Evolutionary conservation across 2,113 vertebrate species (phyloP).

Genomic region (Aldabrachelys gigantea): DNA sequence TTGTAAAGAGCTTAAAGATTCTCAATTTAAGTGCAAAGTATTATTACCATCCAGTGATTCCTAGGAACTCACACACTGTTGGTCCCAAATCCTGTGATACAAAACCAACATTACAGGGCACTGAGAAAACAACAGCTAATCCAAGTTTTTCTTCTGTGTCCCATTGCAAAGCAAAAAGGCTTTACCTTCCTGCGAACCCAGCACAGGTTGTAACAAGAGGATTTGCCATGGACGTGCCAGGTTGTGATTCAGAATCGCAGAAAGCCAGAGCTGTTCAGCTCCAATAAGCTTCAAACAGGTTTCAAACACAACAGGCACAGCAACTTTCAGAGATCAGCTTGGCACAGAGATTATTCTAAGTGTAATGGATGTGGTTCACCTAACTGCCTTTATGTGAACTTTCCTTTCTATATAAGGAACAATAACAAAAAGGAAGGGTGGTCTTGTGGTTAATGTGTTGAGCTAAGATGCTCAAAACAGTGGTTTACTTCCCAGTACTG

Average conservation of each 20-base stretch:
- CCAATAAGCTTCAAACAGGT: not conserved
- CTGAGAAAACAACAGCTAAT: not conserved
- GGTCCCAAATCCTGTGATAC: not conserved
- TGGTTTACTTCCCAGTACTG: not conserved
- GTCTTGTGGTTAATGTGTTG: not conserved
- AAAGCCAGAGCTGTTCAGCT: not conserved
- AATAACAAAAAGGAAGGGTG: not conserved
- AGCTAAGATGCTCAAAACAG: accelerated
- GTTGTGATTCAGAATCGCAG: not conserved
- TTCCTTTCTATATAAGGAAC: not conserved
- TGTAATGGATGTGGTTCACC: not conserved
- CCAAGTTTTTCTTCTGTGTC: not conserved
- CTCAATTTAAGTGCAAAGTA: not conserved
- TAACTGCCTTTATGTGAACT: not conserved
- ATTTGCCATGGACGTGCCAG: not conserved
- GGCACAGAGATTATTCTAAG: not conserved
- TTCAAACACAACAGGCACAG: not conserved
- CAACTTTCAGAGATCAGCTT: not conserved
- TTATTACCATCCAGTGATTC: not conserved
- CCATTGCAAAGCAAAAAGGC: not conserved
- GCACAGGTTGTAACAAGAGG: not conserved
- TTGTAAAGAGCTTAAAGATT: not conserved
- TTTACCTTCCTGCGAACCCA: not conserved
- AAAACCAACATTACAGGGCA: accelerated
- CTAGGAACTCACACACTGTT: accelerated